phyloP scores from a whole-genome alignment of 1,140 invertebrate species.

The Hypsibius dujardini region DNA sequence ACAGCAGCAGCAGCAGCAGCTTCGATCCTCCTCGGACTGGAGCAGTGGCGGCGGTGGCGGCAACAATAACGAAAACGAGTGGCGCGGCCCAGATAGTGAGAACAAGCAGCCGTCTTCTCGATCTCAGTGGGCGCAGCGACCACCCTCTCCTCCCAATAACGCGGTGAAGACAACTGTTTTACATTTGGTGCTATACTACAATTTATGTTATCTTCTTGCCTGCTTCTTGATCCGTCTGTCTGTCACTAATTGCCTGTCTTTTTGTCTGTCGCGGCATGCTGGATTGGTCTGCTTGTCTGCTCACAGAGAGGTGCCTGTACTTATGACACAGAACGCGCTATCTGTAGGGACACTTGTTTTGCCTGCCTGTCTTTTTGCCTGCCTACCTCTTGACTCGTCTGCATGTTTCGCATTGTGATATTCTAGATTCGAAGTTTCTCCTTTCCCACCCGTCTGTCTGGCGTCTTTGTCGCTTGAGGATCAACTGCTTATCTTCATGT shows the following conservation, averaged over 20 bases:
- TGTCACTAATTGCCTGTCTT: too few species aligned
- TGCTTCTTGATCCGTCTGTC: not conserved
- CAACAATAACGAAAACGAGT: constrained; percentile 4
- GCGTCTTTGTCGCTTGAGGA: too few species aligned
- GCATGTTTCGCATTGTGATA: not conserved
- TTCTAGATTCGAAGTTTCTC: not conserved
- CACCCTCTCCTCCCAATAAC: not conserved
- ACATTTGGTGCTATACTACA: too few species aligned
- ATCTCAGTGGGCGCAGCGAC: not conserved
- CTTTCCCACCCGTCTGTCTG: not conserved
- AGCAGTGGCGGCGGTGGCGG: not conserved
- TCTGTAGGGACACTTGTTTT: not conserved
- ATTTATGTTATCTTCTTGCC: too few species aligned
- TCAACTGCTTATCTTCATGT: too few species aligned
- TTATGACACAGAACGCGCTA: too few species aligned
- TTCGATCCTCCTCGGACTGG: too few species aligned
- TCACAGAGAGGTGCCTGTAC: not conserved
- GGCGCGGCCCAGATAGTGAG: not conserved
- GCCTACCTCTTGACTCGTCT: not conserved
- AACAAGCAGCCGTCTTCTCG: not conserved
- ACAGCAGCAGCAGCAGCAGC: too few species aligned
- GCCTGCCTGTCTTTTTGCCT: not conserved
- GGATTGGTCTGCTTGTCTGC: not conserved
- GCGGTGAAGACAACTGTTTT: not conserved
- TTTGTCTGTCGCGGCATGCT: not conserved